Evolutionary conservation across 2,888 invertebrate genomes (phyloP).

Genomic region (Osedax fenrisi): DNA sequence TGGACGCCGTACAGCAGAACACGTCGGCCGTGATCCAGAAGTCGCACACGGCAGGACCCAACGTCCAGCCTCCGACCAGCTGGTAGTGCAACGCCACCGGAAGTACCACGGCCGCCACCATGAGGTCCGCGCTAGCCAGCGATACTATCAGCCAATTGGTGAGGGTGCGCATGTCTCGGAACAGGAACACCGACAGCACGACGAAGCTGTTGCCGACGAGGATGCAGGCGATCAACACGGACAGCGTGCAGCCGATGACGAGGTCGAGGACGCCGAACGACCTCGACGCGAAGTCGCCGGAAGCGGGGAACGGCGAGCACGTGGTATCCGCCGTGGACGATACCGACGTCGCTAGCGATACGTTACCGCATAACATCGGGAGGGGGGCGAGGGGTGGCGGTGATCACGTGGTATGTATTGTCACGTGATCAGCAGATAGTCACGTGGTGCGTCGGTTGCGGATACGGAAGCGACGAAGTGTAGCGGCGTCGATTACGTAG

Average conservation of each 20-base stretch:
- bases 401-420: too few relatives aligned
- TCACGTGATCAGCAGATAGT: too few relatives aligned
- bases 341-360: too few relatives aligned
- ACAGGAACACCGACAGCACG: constrained; percentile 46
- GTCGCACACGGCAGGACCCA: constrained; percentile 35
- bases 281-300: too few relatives aligned
- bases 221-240: constrained; percentile 34
- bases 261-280: constrained; percentile 26
- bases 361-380: too few relatives aligned
- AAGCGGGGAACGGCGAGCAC: too few relatives aligned
- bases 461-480: too few relatives aligned
- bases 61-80: constrained; percentile 32
- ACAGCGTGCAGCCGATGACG: constrained; percentile 21
- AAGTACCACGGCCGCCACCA: constrained; percentile 48
- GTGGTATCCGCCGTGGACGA: too few relatives aligned
- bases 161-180: constrained; percentile 49
- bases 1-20: constrained; percentile 42
- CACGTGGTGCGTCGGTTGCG: too few relatives aligned
- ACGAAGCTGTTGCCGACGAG: constrained; percentile 47
- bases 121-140: constrained; percentile 46
- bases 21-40: constrained; percentile 38
- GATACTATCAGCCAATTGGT: constrained; percentile 49
- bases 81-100: constrained; percentile 46
- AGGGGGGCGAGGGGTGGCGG: too few relatives aligned
- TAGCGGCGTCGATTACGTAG: too few relatives aligned